Percentiles rank a stretch among this genome's conserved stretches.
Conservation (phyloP, 23 tunicate species). For the Ciona savignyi region DNA sequence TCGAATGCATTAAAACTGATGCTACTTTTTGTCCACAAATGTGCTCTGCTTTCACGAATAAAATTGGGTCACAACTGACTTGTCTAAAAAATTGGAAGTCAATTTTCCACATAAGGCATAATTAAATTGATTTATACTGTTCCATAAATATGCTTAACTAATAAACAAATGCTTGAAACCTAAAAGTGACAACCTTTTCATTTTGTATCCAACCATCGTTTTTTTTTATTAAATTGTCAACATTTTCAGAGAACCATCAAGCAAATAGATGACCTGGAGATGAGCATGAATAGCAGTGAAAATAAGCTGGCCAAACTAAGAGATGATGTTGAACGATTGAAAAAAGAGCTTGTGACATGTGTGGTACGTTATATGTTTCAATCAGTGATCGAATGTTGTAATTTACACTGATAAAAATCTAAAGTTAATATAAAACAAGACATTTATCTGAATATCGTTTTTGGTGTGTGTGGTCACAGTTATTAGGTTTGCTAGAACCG, state of each 20-base stretch:
- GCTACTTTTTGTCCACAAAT: background rate
- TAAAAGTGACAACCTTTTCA: too few species aligned
- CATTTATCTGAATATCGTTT: too few species aligned
- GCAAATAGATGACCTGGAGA: background rate
- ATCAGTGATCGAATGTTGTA: too few species aligned
- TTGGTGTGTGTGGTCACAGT: too few species aligned
- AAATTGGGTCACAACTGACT: background rate
- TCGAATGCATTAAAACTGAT: background rate
- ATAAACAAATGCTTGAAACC: too few species aligned
- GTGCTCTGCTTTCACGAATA: background rate
- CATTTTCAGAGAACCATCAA: background rate
- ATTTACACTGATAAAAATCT: too few species aligned
- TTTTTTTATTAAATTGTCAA: too few species aligned
- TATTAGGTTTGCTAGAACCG: too few species aligned
- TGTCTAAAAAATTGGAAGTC: too few species aligned
- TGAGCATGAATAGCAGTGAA: background rate
- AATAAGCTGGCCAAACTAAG: constrained; percentile 13
- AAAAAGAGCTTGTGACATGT: constrained; percentile 37
- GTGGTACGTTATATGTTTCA: constrained; percentile 24
- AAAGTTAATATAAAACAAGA: too few species aligned
- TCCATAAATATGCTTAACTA: too few species aligned
- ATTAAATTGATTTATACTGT: background rate
- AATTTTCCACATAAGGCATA: background rate
- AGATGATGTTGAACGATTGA: constrained; percentile 11
- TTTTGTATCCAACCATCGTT: too few species aligned